Evolutionary conservation across 2,113 vertebrate species (phyloP).

Genomic region (Mormyrus iriodes): DNA sequence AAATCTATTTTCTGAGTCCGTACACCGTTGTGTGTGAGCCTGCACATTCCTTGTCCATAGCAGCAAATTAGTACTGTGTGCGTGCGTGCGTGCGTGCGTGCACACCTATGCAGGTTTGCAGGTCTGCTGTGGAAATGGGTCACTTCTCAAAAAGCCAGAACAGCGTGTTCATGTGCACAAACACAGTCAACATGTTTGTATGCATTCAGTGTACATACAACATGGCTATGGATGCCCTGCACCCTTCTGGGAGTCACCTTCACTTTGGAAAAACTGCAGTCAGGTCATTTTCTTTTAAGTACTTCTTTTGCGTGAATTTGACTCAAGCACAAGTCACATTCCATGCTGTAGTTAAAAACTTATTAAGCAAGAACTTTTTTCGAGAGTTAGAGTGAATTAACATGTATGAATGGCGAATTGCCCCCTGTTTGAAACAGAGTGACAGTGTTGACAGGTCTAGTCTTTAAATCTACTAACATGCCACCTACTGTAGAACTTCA

Average conservation of each 20-base stretch:
- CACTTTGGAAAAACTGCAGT: not conserved
- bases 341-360: not conserved
- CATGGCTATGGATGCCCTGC: not conserved
- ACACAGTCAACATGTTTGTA: not conserved
- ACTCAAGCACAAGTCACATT: not conserved
- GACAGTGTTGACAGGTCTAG: not conserved
- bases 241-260: not conserved
- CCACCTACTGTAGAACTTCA: not conserved
- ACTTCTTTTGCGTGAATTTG: not conserved
- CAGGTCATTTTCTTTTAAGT: not conserved
- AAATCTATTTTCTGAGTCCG: not conserved
- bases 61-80: not conserved
- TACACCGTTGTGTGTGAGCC: not conserved
- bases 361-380: not conserved
- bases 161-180: not conserved
- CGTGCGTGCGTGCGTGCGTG: not conserved
- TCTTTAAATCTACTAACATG: not conserved
- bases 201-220: not conserved
- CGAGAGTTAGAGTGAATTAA: not conserved
- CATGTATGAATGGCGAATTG: not conserved
- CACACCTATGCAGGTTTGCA: not conserved
- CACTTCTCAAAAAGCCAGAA: not conserved
- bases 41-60: not conserved
- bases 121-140: not conserved
- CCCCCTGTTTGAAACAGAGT: not conserved